Conservation (phyloP, 2,888 invertebrate species). For the Eupithecia inturbata region DNA sequence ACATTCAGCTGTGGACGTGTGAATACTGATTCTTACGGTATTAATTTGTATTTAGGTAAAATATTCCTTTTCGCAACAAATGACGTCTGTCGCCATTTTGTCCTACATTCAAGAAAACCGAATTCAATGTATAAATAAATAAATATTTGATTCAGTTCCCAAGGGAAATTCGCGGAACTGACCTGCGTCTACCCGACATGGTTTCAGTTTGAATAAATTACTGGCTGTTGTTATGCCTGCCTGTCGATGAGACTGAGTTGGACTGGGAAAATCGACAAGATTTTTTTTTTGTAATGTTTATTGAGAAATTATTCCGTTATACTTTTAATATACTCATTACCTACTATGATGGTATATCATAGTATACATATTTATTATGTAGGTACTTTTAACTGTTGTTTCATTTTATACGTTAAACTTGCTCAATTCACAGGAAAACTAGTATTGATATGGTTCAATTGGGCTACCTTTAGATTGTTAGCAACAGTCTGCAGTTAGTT, state of each 20-base stretch:
- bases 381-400: too few species aligned
- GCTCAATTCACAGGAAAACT: neutral
- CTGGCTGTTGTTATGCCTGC: neutral
- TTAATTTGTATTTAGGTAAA: neutral
- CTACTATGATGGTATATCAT: too few species aligned
- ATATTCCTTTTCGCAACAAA: neutral
- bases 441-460: neutral
- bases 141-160: conserved; percentile 15
- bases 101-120: neutral
- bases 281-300: neutral
- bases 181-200: conserved; percentile 17
- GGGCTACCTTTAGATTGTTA: too few species aligned
- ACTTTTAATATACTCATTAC: too few species aligned
- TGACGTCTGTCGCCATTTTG: neutral
- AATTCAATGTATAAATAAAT: conserved; percentile 8
- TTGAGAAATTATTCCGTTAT: too few species aligned
- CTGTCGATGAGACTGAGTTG: neutral
- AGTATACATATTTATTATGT: too few species aligned
- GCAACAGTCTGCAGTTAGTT: too few species aligned
- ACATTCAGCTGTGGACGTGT: too few species aligned
- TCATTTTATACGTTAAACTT: neutral
- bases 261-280: neutral
- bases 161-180: conserved; percentile 18
- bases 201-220: conserved; percentile 19
- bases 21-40: too few species aligned